Evolutionary conservation across 2,113 vertebrate species (phyloP).

Genomic region (Halcyon senegalensis): DNA sequence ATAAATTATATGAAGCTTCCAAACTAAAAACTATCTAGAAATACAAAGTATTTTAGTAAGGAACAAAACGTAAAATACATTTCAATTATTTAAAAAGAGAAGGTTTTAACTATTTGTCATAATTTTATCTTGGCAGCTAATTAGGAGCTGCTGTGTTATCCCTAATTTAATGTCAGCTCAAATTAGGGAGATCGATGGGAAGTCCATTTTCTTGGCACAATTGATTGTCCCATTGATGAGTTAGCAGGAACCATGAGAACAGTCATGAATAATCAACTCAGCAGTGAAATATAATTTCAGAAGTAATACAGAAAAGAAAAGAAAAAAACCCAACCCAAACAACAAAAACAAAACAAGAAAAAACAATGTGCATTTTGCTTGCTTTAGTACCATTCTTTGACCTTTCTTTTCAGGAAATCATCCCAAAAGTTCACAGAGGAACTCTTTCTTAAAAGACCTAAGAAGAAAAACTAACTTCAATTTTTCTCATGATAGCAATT

Average conservation of each 20-base stretch:
- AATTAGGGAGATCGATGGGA: neutral
- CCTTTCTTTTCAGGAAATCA: neutral
- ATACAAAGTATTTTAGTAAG: neutral
- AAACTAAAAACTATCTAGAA: neutral
- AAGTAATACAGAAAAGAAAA: neutral
- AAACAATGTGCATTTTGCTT: neutral
- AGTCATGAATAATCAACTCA: neutral
- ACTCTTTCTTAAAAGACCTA: neutral
- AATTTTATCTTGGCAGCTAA: constrained; percentile 42
- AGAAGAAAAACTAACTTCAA: neutral
- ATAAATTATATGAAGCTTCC: neutral
- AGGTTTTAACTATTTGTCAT: neutral
- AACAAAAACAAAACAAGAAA: too few relatives aligned
- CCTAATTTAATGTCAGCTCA: constrained; percentile 7
- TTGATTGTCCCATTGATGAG: neutral
- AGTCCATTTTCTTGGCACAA: neutral
- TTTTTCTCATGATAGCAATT: neutral
- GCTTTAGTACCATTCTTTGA: neutral
- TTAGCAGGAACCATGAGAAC: neutral
- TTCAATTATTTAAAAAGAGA: neutral
- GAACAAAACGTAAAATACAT: neutral
- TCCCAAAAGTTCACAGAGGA: neutral
- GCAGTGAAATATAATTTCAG: neutral
- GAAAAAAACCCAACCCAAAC: neutral
- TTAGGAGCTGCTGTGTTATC: neutral